These are phyloP conservation scores for Listronotus bonariensis DNA, from an alignment of 1,140 invertebrate species.

Conservation along the genomic window DNA sequence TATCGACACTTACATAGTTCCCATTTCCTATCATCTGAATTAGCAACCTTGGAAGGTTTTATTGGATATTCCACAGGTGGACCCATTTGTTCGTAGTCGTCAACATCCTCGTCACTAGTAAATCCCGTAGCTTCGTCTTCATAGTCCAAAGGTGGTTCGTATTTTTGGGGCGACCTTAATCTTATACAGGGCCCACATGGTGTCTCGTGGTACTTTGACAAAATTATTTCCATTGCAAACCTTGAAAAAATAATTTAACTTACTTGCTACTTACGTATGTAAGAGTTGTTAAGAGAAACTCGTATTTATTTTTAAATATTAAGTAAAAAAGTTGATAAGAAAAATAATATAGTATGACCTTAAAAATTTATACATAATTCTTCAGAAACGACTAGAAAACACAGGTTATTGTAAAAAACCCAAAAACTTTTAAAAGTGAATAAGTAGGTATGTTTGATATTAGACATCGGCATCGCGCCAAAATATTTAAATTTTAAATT, in stretches of 20 bases:
- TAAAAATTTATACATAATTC: no score
- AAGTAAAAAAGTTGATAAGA: no score
- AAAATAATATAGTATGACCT: no score
- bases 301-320: no score
- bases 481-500: no score
- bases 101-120: conserved; percentile 50
- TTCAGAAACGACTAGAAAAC: no score
- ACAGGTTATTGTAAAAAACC: no score
- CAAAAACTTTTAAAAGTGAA: no score
- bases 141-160: conserved; percentile 32
- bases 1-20: conserved; percentile 49
- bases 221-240: conserved; percentile 66
- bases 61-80: neutral
- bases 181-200: conserved; percentile 57
- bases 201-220: conserved; percentile 55
- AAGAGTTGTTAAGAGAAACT: no score
- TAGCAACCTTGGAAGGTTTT: neutral
- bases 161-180: conserved; percentile 34
- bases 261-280: no score
- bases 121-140: conserved; percentile 52
- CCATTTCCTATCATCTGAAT: conserved; percentile 41
- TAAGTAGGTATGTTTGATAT: no score
- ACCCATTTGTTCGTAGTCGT: conserved; percentile 48
- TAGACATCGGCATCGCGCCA: no score
- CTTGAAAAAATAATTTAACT: conserved; percentile 47